A percentile compares a stretch with the other conserved stretches of the same genome.
Conservation (phyloP, 2,113 vertebrate species). For the Sorex fumeus region DNA sequence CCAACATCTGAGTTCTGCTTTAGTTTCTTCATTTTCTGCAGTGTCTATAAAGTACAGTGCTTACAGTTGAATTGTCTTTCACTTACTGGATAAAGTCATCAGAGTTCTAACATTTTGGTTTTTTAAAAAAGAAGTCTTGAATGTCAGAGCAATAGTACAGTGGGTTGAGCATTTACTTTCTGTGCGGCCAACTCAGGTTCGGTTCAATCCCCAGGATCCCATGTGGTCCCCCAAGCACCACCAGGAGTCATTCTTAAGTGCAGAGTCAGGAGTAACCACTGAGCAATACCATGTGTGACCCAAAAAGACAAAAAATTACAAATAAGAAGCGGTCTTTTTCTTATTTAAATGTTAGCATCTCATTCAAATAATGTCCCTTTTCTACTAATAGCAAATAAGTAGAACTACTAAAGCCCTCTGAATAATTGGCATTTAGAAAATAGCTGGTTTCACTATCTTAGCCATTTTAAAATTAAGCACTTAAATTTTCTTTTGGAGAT, state of each 20-base stretch:
- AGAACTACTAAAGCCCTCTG: not conserved
- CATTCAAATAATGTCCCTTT: constrained; percentile 22
- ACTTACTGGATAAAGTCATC: not conserved
- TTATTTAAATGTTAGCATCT: not conserved
- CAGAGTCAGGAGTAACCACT: no score
- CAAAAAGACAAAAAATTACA: no score
- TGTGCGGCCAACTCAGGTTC: no score
- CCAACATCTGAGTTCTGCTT: not conserved
- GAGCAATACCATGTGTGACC: no score
- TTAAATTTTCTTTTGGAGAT: constrained; percentile 17
- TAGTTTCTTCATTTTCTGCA: not conserved
- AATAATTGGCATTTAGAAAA: not conserved
- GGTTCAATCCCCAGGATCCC: no score
- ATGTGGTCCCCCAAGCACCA: no score
- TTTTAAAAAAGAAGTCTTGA: not conserved
- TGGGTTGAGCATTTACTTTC: no score
- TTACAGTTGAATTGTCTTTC: not conserved
- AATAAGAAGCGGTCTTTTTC: no score
- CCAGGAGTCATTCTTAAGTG: no score
- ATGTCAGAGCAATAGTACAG: no score
- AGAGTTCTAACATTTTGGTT: not conserved
- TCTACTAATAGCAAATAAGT: constrained; percentile 30
- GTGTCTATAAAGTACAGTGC: not conserved
- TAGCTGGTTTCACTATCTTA: not conserved
- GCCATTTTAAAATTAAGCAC: not conserved